Evolutionary conservation across 2,888 invertebrate species (phyloP).

Genomic region (Hipparchia semele): DNA sequence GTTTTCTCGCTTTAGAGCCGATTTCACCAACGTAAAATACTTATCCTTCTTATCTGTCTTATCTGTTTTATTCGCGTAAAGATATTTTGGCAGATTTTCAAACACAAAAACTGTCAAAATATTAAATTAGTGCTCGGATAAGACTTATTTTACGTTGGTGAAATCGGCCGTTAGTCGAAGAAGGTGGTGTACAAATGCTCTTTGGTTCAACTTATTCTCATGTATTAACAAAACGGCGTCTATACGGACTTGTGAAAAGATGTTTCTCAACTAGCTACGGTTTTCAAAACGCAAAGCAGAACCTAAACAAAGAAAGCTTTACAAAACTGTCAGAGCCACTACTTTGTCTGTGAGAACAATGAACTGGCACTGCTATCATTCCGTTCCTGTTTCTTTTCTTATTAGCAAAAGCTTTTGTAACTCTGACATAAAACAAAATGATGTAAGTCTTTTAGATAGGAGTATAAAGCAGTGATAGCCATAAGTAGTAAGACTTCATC

Average conservation of each 20-base stretch:
- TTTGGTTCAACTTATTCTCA: neutral
- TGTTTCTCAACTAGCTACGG: neutral
- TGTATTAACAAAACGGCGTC: neutral
- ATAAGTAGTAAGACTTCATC: too few species aligned
- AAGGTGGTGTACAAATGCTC: too few species aligned
- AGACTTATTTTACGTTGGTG: too few species aligned
- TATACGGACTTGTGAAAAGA: neutral
- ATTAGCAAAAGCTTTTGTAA: constrained; percentile 9
- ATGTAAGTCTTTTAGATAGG: too few species aligned
- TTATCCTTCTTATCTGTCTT: too few species aligned
- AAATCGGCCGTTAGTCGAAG: too few species aligned
- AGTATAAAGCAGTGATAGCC: neutral
- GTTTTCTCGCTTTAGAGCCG: too few species aligned
- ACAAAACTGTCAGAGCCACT: constrained; percentile 28
- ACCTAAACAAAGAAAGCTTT: constrained; percentile 21
- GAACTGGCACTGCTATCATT: constrained; percentile 1
- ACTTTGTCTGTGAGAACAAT: constrained; percentile 30
- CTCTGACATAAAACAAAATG: neutral
- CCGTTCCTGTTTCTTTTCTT: constrained; percentile 9
- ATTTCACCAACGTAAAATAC: too few species aligned
- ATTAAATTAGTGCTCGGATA: too few species aligned
- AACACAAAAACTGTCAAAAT: too few species aligned
- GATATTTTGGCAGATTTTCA: too few species aligned
- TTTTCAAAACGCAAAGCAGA: constrained; percentile 10
- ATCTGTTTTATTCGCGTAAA: too few species aligned